Conservation (phyloP, 2,888 invertebrate species). For the Acrocera orbiculus region DNA sequence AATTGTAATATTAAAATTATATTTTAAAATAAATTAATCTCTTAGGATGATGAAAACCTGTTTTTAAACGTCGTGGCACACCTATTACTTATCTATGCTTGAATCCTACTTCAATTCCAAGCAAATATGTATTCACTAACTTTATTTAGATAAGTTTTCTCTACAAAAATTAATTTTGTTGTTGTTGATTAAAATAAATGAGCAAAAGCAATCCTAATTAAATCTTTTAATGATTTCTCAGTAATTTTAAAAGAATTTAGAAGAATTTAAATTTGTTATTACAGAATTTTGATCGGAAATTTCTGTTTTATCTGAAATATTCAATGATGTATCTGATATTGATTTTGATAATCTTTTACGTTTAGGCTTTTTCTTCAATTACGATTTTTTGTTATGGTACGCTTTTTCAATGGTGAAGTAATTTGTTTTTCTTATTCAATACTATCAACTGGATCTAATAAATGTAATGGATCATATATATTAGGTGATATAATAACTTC, state of each 20-base stretch:
- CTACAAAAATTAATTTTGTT: constrained; percentile 39
- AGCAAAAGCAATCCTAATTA: no score
- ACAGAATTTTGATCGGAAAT: no score
- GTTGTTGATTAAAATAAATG: constrained; percentile 11
- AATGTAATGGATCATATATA: constrained; percentile 78
- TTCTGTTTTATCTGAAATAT: no score
- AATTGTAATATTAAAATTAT: no score
- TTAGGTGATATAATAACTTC: constrained; percentile 87
- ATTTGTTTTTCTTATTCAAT: constrained; percentile 67
- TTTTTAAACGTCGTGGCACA: constrained; percentile 63
- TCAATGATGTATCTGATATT: no score
- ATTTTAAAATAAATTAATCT: no score
- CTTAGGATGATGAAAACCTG: constrained; percentile 77
- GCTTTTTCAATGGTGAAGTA: constrained; percentile 47
- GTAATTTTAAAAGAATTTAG: no score
- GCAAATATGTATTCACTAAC: constrained; percentile 85
- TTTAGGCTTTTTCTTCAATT: constrained; percentile 45
- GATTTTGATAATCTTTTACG: no score
- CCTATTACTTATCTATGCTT: constrained; percentile 74
- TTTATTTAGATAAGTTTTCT: constrained; percentile 73
- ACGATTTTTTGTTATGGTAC: constrained; percentile 35
- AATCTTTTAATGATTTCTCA: no score
- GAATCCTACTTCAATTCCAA: constrained; percentile 83
- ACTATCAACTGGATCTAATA: constrained; percentile 61
- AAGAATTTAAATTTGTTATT: no score